Conservation (phyloP, 2,113 vertebrate species). For the Solea senegalensis region DNA sequence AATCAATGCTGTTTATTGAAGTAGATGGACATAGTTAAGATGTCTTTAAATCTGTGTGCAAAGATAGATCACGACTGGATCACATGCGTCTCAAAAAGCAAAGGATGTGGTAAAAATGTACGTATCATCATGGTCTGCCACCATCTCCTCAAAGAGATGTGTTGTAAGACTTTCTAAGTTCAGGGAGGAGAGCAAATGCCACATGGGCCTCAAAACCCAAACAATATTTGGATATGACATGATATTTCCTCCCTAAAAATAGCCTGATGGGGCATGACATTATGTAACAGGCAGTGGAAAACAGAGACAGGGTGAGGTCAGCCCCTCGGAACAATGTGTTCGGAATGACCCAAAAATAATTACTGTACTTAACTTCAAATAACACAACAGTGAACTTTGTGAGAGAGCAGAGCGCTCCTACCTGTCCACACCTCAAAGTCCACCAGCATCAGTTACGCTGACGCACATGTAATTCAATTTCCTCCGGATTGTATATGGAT, state of each 20-base stretch:
- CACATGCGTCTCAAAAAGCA: too few relatives aligned
- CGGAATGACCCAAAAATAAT: constrained; percentile 21
- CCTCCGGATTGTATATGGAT: not conserved
- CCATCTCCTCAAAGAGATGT: too few relatives aligned
- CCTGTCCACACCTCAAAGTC: not conserved
- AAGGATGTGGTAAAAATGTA: too few relatives aligned
- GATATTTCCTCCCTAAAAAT: constrained; percentile 35
- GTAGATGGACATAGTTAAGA: not conserved
- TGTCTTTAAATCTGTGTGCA: not conserved
- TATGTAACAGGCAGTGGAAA: constrained; percentile 29
- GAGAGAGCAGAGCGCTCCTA: constrained; percentile 8
- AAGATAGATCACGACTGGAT: too few relatives aligned
- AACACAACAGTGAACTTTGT: constrained; percentile 17
- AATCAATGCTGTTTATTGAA: not conserved
- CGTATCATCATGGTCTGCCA: too few relatives aligned
- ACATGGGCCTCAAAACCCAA: not conserved
- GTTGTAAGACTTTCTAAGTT: too few relatives aligned
- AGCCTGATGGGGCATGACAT: constrained; percentile 32
- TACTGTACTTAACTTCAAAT: constrained; percentile 12
- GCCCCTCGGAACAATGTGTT: constrained; percentile 1
- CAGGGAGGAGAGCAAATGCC: not conserved
- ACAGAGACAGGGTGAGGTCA: constrained; percentile 22
- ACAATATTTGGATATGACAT: constrained; percentile 29
- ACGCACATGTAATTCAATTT: not conserved
- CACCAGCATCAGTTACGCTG: too few relatives aligned